A percentile compares a stretch with the other conserved stretches of the same genome.
These are phyloP conservation scores for Branchinecta lindahli DNA, from an alignment of 1,140 invertebrate genomes.

Conservation along the genomic window DNA sequence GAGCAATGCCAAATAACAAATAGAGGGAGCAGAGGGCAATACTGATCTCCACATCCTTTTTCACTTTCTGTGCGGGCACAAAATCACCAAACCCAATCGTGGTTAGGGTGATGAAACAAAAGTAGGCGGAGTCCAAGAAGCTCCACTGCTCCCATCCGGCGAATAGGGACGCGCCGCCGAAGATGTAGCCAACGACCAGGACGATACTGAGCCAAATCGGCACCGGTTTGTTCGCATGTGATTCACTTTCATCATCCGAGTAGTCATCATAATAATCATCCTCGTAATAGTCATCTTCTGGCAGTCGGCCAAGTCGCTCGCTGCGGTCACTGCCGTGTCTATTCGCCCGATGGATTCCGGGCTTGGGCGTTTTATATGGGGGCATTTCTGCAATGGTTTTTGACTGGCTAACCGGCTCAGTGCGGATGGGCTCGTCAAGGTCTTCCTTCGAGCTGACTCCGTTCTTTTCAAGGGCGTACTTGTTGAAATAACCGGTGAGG, in stretches of 20 bases:
- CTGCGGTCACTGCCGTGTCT: conserved; percentile 6
- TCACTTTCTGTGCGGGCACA: conserved; percentile 65
- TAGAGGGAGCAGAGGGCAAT: conserved; percentile 85
- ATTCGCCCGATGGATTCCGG: background rate
- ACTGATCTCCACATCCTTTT: conserved; percentile 40
- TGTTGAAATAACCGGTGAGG: conserved; percentile 47
- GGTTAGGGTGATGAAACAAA: conserved; percentile 87
- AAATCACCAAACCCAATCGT: conserved; percentile 90
- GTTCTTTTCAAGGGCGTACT: conserved; percentile 39
- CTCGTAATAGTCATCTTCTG: conserved; percentile 26
- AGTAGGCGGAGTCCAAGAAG: conserved; percentile 80
- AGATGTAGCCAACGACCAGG: conserved; percentile 72
- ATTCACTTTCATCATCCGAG: conserved; percentile 24
- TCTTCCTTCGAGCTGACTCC: background rate
- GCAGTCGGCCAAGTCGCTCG: conserved; percentile 20
- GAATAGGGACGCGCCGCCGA: conserved; percentile 72
- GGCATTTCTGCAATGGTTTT: background rate
- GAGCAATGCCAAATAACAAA: conserved; percentile 85
- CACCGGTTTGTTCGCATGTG: conserved; percentile 40
- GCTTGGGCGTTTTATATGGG: background rate
- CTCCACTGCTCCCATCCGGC: conserved; percentile 60
- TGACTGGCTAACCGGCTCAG: background rate
- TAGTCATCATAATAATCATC: conserved; percentile 34
- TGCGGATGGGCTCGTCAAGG: background rate
- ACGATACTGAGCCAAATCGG: conserved; percentile 82